Conservation (phyloP, 1,140 invertebrate species). For the Pseudomyrmex flavicornis region DNA sequence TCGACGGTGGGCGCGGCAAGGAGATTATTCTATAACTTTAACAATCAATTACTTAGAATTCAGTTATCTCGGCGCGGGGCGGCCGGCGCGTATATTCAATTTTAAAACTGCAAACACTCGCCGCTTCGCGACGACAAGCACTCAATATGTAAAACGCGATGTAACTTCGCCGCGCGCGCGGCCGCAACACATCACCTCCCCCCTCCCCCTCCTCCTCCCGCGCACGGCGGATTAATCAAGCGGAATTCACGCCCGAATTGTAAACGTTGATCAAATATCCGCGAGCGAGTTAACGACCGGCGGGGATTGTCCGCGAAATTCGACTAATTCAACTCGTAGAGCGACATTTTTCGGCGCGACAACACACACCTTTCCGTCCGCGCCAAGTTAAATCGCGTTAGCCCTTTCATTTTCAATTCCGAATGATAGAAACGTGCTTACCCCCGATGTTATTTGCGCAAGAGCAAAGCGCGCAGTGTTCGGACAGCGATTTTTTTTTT, state of each 20-base stretch:
- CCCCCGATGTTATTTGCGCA: neutral
- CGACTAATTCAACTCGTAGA: conserved; percentile 59
- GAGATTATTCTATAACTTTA: conserved; percentile 60
- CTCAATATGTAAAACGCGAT: conserved; percentile 61
- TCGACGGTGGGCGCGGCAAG: neutral
- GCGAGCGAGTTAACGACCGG: conserved; percentile 57
- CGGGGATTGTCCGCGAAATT: conserved; percentile 59
- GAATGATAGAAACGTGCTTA: neutral
- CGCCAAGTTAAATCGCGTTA: conserved; percentile 38
- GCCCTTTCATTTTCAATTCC: conserved; percentile 12
- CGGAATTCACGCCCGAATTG: conserved; percentile 58
- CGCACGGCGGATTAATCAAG: conserved; percentile 47
- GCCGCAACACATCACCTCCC: conserved; percentile 11
- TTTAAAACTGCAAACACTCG: conserved; percentile 60
- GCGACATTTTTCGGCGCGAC: conserved; percentile 43
- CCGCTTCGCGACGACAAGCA: conserved; percentile 45
- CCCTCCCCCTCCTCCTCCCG: no score
- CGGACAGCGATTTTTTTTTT: neutral
- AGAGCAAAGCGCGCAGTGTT: conserved; percentile 9
- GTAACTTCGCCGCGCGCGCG: conserved; percentile 53
- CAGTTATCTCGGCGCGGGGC: conserved; percentile 40
- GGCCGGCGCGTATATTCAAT: conserved; percentile 53
- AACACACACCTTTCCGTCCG: neutral
- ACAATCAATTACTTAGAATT: conserved; percentile 61
- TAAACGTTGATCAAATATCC: conserved; percentile 62